Conservation (phyloP, 2,113 vertebrate genomes). For the Apodemus speciosus region DNA sequence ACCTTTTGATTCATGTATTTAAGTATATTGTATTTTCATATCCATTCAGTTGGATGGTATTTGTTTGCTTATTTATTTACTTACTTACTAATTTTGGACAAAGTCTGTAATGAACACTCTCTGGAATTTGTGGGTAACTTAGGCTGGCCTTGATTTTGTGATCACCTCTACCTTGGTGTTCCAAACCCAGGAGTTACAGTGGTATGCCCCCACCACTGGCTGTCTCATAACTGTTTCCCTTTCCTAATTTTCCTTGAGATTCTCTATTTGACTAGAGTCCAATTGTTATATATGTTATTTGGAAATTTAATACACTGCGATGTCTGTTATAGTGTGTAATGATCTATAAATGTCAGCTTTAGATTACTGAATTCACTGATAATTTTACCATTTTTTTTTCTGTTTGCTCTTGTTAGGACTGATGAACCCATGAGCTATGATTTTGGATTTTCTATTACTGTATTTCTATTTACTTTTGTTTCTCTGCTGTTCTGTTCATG, state of each 20-base stretch:
- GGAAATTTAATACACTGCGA: background rate
- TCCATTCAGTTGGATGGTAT: background rate
- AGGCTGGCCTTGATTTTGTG: background rate
- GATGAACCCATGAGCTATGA: background rate
- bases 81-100: background rate
- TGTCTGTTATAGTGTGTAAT: background rate
- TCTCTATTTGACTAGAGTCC: background rate
- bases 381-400: background rate
- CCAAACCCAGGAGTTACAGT: no score
- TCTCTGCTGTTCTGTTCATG: background rate
- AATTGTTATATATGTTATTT: background rate
- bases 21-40: background rate
- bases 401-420: background rate
- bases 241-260: background rate
- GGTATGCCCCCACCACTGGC: background rate
- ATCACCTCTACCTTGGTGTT: no score
- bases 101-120: background rate
- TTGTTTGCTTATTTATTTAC: background rate
- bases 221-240: fast-evolving
- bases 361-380: background rate
- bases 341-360: background rate
- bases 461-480: background rate
- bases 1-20: background rate
- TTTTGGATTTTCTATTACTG: background rate
- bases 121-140: background rate